Conservation (phyloP, 2,797 vertebrate genomes). For the Picus viridis region DNA sequence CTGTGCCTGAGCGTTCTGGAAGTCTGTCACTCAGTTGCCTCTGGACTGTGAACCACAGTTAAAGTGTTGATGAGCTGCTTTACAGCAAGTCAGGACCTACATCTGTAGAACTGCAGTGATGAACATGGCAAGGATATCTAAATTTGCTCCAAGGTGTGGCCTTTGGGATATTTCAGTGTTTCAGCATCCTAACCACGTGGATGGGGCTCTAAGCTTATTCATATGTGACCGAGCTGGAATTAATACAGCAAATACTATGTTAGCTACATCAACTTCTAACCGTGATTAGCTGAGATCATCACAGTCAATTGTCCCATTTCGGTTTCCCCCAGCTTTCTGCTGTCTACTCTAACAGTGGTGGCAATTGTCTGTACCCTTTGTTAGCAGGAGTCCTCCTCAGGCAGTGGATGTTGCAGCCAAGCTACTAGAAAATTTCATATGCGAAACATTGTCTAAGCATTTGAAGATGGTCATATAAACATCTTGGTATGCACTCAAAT, state of each 20-base stretch:
- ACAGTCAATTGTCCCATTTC: neutral
- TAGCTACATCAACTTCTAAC: neutral
- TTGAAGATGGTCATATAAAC: neutral
- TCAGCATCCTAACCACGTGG: rapidly evolving
- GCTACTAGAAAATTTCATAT: neutral
- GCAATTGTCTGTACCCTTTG: neutral
- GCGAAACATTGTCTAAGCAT: neutral
- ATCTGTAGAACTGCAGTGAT: neutral
- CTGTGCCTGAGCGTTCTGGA: neutral
- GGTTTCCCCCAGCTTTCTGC: neutral
- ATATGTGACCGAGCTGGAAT: neutral
- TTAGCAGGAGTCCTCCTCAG: neutral
- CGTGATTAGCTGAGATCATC: neutral
- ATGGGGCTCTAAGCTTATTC: neutral
- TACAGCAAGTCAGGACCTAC: neutral
- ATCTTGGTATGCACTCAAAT: rapidly evolving
- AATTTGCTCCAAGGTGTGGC: neutral
- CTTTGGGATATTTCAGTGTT: neutral
- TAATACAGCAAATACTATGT: neutral
- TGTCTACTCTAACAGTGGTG: neutral
- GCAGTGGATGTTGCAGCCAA: neutral
- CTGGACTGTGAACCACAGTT: neutral
- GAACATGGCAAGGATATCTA: neutral
- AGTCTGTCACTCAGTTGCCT: neutral
- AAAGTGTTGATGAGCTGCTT: neutral